phyloP scores from a whole-genome alignment of 1,140 invertebrate species.

The Tyrophagus putrescentiae region DNA sequence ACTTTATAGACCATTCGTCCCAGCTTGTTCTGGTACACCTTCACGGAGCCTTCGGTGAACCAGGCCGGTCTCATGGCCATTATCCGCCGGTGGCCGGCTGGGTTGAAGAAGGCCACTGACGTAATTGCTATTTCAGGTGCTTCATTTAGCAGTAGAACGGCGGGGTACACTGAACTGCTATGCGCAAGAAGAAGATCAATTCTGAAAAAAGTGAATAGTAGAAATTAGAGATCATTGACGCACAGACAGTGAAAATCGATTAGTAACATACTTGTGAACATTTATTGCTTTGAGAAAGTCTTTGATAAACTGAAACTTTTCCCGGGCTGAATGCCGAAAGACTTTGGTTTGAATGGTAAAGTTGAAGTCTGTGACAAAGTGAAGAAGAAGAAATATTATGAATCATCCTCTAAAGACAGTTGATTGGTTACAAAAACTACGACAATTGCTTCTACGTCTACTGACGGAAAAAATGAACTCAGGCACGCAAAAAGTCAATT shows the following conservation, averaged over 20 bases:
- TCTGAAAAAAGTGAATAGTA: constrained; percentile 12
- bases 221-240: background rate
- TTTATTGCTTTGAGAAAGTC: constrained; percentile 25
- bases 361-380: constrained; percentile 10
- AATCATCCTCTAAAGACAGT: no score
- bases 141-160: constrained; percentile 14
- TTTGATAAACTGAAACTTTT: constrained; percentile 25
- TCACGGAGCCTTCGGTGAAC: constrained; percentile 15
- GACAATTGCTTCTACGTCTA: no score
- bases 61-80: constrained; percentile 24
- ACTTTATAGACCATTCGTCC: constrained; percentile 19
- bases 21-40: constrained; percentile 18
- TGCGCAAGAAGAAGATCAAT: constrained; percentile 24
- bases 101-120: constrained; percentile 24
- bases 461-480: no score
- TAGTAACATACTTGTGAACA: constrained; percentile 21
- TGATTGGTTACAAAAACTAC: no score
- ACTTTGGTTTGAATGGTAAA: constrained; percentile 19
- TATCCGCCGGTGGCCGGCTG: constrained; percentile 14
- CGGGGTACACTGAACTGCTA: constrained; percentile 25
- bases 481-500: no score
- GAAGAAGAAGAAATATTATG: constrained; percentile 9
- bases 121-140: constrained; percentile 8
- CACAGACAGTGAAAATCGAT: background rate
- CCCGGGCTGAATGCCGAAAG: constrained; percentile 25